Conservation (phyloP, 2,797 vertebrate species). For the Loris lydekkerianus region DNA sequence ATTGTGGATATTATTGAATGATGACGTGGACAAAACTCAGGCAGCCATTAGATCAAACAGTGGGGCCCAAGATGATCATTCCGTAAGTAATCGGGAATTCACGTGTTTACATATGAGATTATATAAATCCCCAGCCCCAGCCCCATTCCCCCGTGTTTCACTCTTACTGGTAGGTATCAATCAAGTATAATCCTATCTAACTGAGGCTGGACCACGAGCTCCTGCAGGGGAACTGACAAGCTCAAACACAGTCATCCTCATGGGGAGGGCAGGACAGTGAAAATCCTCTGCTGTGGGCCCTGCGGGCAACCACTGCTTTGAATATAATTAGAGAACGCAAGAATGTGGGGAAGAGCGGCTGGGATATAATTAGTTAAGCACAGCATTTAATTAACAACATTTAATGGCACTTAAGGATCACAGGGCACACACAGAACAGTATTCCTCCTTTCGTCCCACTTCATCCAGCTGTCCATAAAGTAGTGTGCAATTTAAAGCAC, state of each 20-base stretch:
- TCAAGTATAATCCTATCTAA: not conserved
- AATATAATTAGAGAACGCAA: not conserved
- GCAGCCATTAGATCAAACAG: not conserved
- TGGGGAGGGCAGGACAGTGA: not conserved
- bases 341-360: not conserved
- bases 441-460: not conserved
- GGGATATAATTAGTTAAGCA: not conserved
- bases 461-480: too few species aligned
- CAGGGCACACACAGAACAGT: not conserved
- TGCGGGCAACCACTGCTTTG: not conserved
- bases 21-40: fast-evolving
- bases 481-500: too few species aligned
- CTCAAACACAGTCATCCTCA: not conserved
- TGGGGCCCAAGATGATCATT: fast-evolving
- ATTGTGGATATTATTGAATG: fast-evolving
- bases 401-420: not conserved
- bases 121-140: not conserved
- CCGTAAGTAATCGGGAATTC: not conserved
- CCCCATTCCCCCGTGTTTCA: not conserved
- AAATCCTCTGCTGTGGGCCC: not conserved
- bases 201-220: not conserved
- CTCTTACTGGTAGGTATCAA: not conserved
- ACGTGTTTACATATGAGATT: fast-evolving
- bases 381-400: not conserved
- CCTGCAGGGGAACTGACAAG: not conserved